Conservation (phyloP, 2,888 invertebrate species). For the Branchipolynoe longqiensis region DNA sequence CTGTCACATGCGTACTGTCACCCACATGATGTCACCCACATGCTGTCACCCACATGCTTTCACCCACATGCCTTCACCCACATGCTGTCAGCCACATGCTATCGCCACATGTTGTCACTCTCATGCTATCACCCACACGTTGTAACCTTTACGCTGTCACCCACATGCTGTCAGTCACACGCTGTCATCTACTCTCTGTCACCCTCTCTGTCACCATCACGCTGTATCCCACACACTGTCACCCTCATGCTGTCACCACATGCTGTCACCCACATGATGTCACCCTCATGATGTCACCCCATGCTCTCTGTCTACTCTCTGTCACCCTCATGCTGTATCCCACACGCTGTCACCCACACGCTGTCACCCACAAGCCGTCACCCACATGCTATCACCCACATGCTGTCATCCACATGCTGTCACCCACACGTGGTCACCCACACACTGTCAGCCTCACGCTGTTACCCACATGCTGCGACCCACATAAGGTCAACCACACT, state of each 20-base stretch:
- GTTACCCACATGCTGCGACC: neutral
- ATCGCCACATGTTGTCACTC: too few species aligned
- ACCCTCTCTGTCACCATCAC: neutral
- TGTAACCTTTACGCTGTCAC: neutral
- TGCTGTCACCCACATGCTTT: too few species aligned
- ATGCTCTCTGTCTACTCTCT: neutral
- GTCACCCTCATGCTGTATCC: neutral
- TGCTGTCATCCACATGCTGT: too few species aligned
- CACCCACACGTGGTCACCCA: neutral
- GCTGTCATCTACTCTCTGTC: neutral
- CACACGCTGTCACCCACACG: too few species aligned
- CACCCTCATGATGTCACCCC: neutral
- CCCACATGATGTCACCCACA: neutral
- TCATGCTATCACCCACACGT: neutral
- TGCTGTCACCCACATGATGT: neutral
- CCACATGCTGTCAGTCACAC: neutral
- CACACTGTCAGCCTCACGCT: neutral
- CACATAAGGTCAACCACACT: neutral
- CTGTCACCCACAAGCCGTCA: too few species aligned
- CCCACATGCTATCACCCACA: too few species aligned
- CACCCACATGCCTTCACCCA: neutral
- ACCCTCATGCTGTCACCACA: neutral
- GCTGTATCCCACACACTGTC: neutral
- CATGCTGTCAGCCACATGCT: too few species aligned
- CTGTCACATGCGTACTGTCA: neutral